Percentiles rank a stretch among this genome's conserved stretches.
Evolutionary conservation across 2,888 invertebrate species (phyloP).

Genomic region (Auanema sp.): DNA sequence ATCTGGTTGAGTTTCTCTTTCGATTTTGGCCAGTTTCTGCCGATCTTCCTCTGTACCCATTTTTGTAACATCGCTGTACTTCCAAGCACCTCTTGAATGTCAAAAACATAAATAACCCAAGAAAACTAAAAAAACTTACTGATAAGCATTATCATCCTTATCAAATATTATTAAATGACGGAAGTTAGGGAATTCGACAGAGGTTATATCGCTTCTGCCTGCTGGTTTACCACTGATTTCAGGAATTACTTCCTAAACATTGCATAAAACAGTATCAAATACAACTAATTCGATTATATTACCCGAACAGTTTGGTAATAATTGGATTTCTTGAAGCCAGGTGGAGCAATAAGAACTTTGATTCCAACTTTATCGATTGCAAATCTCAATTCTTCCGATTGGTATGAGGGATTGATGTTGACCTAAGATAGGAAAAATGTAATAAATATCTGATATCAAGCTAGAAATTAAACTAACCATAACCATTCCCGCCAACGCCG

Average conservation of each 20-base stretch:
- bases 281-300: background rate
- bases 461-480: conserved; percentile 69
- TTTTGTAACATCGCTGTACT: conserved; percentile 66
- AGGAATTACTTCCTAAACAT: conserved; percentile 54
- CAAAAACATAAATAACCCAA: background rate
- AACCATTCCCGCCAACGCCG: conserved; percentile 76
- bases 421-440: conserved; percentile 68
- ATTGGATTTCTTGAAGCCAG: conserved; percentile 72
- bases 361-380: conserved; percentile 73
- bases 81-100: conserved; percentile 67
- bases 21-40: conserved; percentile 66
- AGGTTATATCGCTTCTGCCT: conserved; percentile 47
- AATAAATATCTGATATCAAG: background rate
- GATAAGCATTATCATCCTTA: conserved; percentile 46
- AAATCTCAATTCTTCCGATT: conserved; percentile 74
- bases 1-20: conserved; percentile 72
- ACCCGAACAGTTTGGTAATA: conserved; percentile 69
- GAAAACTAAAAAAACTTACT: conserved; percentile 34
- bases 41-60: conserved; percentile 65
- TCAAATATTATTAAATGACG: conserved; percentile 71
- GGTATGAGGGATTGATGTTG: conserved; percentile 77
- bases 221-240: conserved; percentile 48
- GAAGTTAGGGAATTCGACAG: conserved; percentile 64
- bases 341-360: conserved; percentile 74
- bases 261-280: background rate